phyloP scores from a whole-genome alignment of 2,888 invertebrate genomes.

The Neoascia interrupta region DNA sequence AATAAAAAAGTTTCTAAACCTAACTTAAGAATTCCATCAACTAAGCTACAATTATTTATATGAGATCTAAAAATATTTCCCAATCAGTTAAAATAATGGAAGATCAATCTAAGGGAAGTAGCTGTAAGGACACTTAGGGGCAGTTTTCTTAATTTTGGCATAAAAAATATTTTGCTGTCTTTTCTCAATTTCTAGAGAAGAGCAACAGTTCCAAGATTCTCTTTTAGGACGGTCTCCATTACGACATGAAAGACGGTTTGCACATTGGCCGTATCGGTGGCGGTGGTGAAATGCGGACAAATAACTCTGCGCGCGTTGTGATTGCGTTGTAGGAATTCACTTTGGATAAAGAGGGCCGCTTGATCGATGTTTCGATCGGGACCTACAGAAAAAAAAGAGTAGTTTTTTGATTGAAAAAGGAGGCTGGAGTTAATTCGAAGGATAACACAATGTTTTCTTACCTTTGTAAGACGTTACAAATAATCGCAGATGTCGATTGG shows the following conservation, averaged over 20 bases:
- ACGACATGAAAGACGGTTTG: conserved; percentile 84
- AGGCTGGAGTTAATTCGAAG: too few relatives aligned
- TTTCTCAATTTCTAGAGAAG: conserved; percentile 77
- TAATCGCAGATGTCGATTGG: conserved; percentile 82
- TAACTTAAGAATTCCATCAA: conserved; percentile 39
- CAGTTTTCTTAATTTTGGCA: conserved; percentile 58
- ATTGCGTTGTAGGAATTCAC: conserved; percentile 82
- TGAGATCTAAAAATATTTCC: conserved; percentile 64
- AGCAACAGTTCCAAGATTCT: conserved; percentile 82
- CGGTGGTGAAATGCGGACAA: conserved; percentile 85
- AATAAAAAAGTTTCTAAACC: too few relatives aligned
- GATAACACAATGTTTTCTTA: conserved; percentile 69
- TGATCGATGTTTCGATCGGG: conserved; percentile 83
- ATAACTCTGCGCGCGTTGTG: conserved; percentile 82
- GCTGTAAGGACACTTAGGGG: conserved; percentile 51
- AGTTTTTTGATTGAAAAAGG: neutral
- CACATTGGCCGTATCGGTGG: conserved; percentile 85
- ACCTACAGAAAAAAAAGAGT: conserved; percentile 77
- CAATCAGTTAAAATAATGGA: conserved; percentile 42
- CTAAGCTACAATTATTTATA: conserved; percentile 58
- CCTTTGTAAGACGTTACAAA: conserved; percentile 83
- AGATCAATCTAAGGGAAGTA: conserved; percentile 56
- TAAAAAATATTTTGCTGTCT: conserved; percentile 18
- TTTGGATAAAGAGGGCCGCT: conserved; percentile 83
- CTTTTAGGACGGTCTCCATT: conserved; percentile 84